These are phyloP conservation scores for Nesidiocoris tenuis DNA, from an alignment of 2,888 invertebrate genomes.

Conservation along the genomic window DNA sequence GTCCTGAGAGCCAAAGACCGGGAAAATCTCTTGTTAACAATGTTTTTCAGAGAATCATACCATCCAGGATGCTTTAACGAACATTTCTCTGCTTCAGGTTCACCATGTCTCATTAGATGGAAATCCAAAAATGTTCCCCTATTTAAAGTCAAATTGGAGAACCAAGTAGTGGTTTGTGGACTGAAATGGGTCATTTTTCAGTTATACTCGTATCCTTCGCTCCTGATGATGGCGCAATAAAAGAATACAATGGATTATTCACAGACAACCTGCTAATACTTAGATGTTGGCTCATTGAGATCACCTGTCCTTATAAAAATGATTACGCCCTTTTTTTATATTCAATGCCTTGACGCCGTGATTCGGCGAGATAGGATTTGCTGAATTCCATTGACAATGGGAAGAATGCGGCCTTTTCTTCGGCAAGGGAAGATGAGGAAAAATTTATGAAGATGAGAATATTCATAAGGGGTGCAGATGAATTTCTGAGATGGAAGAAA, in stretches of 20 bases:
- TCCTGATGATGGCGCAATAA: too few species aligned
- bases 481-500: conserved; percentile 24
- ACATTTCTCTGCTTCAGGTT: not conserved
- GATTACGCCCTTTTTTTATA: too few species aligned
- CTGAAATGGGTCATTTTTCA: too few species aligned
- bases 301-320: too few species aligned
- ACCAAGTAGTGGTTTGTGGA: too few species aligned
- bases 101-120: too few species aligned
- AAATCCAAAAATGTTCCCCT: too few species aligned
- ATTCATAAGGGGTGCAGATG: conserved; percentile 33
- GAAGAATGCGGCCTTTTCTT: not conserved
- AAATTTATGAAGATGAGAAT: conserved; percentile 30
- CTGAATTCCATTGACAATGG: not conserved
- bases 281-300: too few species aligned
- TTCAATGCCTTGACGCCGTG: not conserved
- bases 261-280: not conserved
- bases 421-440: not conserved
- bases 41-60: not conserved
- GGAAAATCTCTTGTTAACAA: not conserved
- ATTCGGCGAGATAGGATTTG: not conserved
- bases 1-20: not conserved
- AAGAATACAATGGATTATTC: too few species aligned
- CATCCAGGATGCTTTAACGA: not conserved
- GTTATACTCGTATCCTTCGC: too few species aligned
- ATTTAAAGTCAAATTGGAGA: too few species aligned